Evolutionary conservation across 1,140 invertebrate species (phyloP).

Genomic region (Lucilia cuprina): DNA sequence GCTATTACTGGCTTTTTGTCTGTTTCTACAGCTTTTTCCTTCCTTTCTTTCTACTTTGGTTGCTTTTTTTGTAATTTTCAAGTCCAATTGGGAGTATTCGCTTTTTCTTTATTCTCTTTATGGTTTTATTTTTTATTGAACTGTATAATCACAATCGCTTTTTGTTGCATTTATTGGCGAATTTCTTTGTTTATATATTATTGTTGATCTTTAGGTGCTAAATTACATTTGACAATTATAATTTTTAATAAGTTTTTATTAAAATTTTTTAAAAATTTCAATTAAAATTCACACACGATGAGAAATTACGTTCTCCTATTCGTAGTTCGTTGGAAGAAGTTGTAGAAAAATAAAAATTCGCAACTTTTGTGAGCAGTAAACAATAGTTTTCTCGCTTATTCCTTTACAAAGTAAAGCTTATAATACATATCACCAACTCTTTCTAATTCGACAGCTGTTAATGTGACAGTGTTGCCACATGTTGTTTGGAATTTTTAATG

Average conservation of each 20-base stretch:
- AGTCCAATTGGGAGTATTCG: conserved; percentile 40
- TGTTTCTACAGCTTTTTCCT: conserved; percentile 24
- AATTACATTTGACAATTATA: neutral
- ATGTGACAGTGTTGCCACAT: too few species aligned
- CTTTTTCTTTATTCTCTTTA: conserved; percentile 29
- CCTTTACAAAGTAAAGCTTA: neutral
- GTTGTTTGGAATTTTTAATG: too few species aligned
- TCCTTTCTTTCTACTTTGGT: conserved; percentile 14
- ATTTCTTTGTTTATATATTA: neutral
- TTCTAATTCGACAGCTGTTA: neutral
- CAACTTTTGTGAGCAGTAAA: neutral
- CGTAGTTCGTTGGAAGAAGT: conserved; percentile 14
- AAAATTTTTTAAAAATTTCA: conserved; percentile 28
- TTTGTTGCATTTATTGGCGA: neutral
- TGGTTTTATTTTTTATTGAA: conserved; percentile 24
- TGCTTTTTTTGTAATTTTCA: conserved; percentile 35
- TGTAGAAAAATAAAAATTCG: neutral
- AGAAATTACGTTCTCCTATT: conserved; percentile 23
- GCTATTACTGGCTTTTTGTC: conserved; percentile 27
- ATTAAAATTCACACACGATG: conserved; percentile 28
- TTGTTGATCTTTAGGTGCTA: neutral
- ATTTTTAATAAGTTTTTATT: neutral
- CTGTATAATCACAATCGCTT: conserved; percentile 17
- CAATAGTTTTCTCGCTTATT: neutral
- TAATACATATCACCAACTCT: neutral